phyloP scores from a whole-genome alignment of 2,113 vertebrate genomes.

The Vulpes lagopus region DNA sequence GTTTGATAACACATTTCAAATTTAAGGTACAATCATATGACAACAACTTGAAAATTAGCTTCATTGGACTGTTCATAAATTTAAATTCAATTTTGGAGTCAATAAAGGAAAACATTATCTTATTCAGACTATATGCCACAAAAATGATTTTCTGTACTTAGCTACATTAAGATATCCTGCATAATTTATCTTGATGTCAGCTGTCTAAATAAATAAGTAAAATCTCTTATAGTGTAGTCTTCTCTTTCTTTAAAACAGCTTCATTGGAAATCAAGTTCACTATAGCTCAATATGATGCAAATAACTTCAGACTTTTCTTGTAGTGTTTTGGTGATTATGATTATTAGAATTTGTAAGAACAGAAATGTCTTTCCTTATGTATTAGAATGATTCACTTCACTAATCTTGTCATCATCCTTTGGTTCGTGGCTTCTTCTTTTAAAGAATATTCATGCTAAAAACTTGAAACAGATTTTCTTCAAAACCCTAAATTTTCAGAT shows the following conservation, averaged over 20 bases:
- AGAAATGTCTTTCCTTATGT: not conserved
- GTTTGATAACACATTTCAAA: not conserved
- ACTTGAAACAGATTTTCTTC: not conserved
- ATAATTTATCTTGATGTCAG: not conserved
- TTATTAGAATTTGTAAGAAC: not conserved
- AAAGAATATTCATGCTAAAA: not conserved
- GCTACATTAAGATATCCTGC: not conserved
- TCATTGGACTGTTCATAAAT: not conserved
- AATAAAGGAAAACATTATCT: not conserved
- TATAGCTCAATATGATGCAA: not conserved
- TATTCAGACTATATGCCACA: not conserved
- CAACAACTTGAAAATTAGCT: not conserved
- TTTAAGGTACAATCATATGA: not conserved
- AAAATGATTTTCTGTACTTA: not conserved
- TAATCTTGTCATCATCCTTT: not conserved
- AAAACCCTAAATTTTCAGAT: not conserved
- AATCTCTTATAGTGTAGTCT: not conserved
- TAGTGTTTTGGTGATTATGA: not conserved
- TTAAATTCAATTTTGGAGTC: constrained; percentile 18
- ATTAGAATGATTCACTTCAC: not conserved
- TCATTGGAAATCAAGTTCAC: not conserved
- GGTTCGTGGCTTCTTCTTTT: not conserved
- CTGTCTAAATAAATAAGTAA: constrained; percentile 53
- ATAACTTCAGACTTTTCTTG: constrained; percentile 2
- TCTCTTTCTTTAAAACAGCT: not conserved